Evolutionary conservation across 1,140 invertebrate species (phyloP), one percentile per base, ranked within the genome.

Genomic region (Tetramorium alpestre): DNA sequence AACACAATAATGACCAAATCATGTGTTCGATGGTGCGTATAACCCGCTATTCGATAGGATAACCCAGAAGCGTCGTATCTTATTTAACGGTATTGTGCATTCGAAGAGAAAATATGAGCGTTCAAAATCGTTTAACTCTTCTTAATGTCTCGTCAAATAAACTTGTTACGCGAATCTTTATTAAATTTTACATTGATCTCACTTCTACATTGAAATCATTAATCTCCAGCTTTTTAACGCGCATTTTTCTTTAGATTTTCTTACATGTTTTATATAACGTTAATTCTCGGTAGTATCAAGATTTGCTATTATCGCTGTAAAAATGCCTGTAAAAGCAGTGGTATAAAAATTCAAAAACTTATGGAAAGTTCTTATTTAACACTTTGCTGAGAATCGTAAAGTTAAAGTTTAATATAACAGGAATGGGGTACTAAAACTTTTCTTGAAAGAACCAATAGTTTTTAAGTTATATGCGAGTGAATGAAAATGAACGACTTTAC

Each of bases 1-100:
- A 75, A 73, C 41, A 28, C 41, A 16, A 13, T 60, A 73, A 84
- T 84, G 80, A 75, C 41, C 69, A 60, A 82, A 75, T 84, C 54
- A 75, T 84, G n/a, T 47, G 54, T 62, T 75, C 41, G 54, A 73
- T 73, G 41, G n/a, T 60, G 80, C 54, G 47, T 75, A 60, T 84
- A 84, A 49, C 11, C 18, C 54, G 41, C 54, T 47, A 60, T 87
- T 82, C 60, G 44, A 62, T 38, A 25, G 54, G 13, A 82, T 73
- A 73, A 73, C 25, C 25, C 16, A 28, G 25, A 84, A 84, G 47
- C 28, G n/a, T 80, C 51, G 44, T 41, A 28, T 11, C 0, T 11
- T 44, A 70, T 70, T 69, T 81, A 81, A 81, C 13, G 49, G 3
- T 28, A 54, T 49, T 51, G 49, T 44, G 54, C 11, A 73, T 75